Evolutionary conservation across 2,113 vertebrate species (phyloP).

Genomic region (Microcebus lehilahytsara): DNA sequence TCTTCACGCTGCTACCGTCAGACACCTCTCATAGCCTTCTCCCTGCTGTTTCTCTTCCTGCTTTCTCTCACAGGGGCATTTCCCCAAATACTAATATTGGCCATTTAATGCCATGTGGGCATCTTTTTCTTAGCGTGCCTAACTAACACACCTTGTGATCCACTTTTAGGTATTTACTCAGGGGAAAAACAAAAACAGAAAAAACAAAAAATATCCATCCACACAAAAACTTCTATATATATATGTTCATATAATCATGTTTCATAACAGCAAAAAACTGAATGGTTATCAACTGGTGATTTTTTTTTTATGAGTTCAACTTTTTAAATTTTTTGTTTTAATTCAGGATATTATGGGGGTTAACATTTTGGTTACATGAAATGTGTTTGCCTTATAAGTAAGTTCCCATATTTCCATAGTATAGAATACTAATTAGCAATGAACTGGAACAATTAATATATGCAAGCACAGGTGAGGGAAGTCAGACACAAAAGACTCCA

Average conservation of each 20-base stretch:
- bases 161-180: not conserved
- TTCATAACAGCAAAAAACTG: not conserved
- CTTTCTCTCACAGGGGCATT: not conserved
- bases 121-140: not conserved
- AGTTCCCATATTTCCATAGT: not conserved
- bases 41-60: not conserved
- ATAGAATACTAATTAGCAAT: not conserved
- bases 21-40: not conserved
- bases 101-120: not conserved
- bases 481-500: not conserved
- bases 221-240: not conserved
- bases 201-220: not conserved
- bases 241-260: not conserved
- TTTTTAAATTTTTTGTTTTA: too few species aligned
- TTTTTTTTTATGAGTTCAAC: not conserved
- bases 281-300: not conserved
- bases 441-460: not conserved
- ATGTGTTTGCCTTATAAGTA: not conserved
- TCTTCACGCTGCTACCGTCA: not conserved
- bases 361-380: too few species aligned
- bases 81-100: not conserved
- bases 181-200: not conserved
- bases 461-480: not conserved
- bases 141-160: not conserved
- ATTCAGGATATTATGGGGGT: too few species aligned